Evolutionary conservation across 2,113 vertebrate species (phyloP).

Genomic region (Pteropus alecto): DNA sequence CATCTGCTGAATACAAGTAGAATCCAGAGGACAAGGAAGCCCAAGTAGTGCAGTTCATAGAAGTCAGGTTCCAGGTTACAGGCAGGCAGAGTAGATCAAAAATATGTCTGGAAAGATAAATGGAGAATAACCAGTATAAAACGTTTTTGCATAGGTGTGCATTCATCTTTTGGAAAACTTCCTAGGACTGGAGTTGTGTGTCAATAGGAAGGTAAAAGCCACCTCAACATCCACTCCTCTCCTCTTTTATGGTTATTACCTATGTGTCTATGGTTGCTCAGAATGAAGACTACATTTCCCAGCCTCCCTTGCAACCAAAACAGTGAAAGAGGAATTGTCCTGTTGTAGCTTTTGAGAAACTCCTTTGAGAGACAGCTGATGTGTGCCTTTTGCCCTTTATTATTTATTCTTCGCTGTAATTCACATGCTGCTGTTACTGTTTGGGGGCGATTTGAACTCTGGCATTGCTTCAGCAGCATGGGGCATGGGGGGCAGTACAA

Average conservation of each 20-base stretch:
- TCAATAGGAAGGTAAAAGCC: neutral
- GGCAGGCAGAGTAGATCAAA: neutral
- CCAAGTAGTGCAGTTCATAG: neutral
- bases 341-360: neutral
- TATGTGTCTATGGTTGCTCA: neutral
- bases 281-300: slow-evolving; percentile 47
- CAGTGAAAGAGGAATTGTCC: slow-evolving; percentile 27
- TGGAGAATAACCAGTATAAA: neutral
- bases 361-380: neutral
- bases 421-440: neutral
- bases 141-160: neutral
- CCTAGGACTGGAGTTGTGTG: neutral
- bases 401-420: neutral
- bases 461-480: no score
- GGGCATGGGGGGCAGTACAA: no score
- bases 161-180: neutral
- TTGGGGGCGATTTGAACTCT: no score
- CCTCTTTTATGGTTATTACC: neutral
- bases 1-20: neutral
- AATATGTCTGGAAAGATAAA: neutral
- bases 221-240: neutral
- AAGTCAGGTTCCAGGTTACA: neutral
- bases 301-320: slow-evolving; percentile 4
- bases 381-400: neutral
- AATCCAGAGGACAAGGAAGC: neutral